Conservation (phyloP, 2,888 invertebrate species). For the Drosophila austrosaltans region DNA sequence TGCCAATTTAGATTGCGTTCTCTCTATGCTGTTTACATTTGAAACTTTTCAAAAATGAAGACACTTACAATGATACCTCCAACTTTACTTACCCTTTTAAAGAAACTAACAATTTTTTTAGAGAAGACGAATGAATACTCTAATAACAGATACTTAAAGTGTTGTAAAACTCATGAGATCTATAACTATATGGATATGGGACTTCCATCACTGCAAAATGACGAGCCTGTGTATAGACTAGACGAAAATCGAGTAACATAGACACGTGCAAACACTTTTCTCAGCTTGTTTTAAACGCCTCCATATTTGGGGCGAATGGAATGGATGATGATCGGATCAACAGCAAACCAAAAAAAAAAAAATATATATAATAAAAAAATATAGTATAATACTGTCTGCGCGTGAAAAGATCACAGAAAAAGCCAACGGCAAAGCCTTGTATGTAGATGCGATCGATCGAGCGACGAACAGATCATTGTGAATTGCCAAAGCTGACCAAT, state of each 20-base stretch:
- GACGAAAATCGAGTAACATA: slow-evolving; percentile 25
- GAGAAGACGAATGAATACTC: too few relatives aligned
- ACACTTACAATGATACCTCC: too few relatives aligned
- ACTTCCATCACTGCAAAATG: too few relatives aligned
- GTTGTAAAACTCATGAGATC: too few relatives aligned
- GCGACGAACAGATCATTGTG: slow-evolving; percentile 9
- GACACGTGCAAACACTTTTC: slow-evolving; percentile 59
- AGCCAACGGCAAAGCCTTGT: slow-evolving; percentile 39
- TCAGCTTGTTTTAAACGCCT: slow-evolving; percentile 59
- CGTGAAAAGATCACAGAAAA: slow-evolving; percentile 43
- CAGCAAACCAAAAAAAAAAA: slow-evolving; percentile 8
- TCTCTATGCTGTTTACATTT: too few relatives aligned
- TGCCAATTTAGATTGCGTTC: too few relatives aligned
- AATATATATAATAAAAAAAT: not conserved
- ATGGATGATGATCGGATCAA: slow-evolving; percentile 36
- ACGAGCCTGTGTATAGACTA: too few relatives aligned
- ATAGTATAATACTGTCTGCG: slow-evolving; percentile 30
- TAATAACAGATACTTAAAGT: too few relatives aligned
- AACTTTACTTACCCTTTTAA: too few relatives aligned
- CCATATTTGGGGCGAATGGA: slow-evolving; percentile 58
- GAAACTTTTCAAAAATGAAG: too few relatives aligned
- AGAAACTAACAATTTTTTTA: too few relatives aligned
- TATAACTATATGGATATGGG: too few relatives aligned
- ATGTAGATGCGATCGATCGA: slow-evolving; percentile 35
- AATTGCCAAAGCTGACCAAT: slow-evolving; percentile 66